Base-by-base conservation (phyloP, 2,888 invertebrate genomes). In the Caenorhabditis angaria region DNA sequence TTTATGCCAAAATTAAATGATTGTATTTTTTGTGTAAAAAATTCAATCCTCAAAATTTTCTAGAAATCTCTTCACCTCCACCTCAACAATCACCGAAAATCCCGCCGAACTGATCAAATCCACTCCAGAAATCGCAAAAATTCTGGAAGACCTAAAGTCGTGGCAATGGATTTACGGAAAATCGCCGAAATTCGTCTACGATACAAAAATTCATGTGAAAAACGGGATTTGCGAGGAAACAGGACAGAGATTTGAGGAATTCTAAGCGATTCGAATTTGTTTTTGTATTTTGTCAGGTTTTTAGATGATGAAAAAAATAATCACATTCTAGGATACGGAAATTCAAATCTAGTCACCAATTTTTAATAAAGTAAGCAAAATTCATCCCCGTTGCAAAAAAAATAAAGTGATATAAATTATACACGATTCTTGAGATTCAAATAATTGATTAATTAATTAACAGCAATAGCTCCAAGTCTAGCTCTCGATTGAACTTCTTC, bases 151-250 rank as follows among this genome's bases (percentile, higher is more conserved):
- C 72, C 91, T 94, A 60, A 88, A 90, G 76, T 92, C 92, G 28
- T 95, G 94, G 94, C 92, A 94, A 68, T 95, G 95, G 95, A 91
- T 92, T 74, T 93, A 91, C 88, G 95, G 94, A 0, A 92, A 91
- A 87, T 94, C 95, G 0, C 96, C 95, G 0, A 91, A 92, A 78
- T 95, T 95, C 54, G 65, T 47, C 6, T 70, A 72, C 22, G 59
- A 48, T 1, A n/a, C 48, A 0, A 29, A 20, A 25, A 48, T 68
- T 12, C 60, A 70, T 51, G 80, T 80, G 47, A 78, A 80, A 63
- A 70, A 80, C 48, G 80, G 80, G n/a, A n/a, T n/a, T n/a, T n/a
- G n/a, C n/a, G n/a, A n/a, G n/a, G n/a, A n/a, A n/a, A n/a, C n/a
- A n/a, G n/a, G n/a, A n/a, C n/a, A n/a, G n/a, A n/a, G n/a, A n/a